Evolutionary conservation across 2,888 invertebrate species (phyloP).

Genomic region (Tipula unca): DNA sequence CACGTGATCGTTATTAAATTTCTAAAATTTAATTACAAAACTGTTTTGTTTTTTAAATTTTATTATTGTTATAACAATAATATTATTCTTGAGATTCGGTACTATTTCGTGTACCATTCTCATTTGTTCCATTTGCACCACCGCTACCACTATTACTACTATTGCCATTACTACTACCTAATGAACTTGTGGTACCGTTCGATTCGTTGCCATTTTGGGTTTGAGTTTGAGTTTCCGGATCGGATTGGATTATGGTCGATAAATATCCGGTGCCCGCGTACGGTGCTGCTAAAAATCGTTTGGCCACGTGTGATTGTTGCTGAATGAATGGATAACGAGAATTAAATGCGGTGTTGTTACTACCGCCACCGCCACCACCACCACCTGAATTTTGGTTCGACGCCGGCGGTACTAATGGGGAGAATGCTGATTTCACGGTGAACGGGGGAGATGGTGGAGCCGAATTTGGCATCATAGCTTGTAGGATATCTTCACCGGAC

Average conservation of each 20-base stretch:
- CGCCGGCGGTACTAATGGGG: conserved; percentile 54
- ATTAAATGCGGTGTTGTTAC: background rate
- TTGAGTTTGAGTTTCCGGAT: conserved; percentile 30
- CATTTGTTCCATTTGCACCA: conserved; percentile 8
- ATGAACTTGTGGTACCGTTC: conserved; percentile 36
- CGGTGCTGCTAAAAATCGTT: conserved; percentile 72
- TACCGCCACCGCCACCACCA: conserved; percentile 31
- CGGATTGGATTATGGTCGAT: conserved; percentile 59
- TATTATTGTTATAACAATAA: background rate
- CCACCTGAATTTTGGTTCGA: conserved; percentile 34
- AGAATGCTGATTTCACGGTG: conserved; percentile 60
- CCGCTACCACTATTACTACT: conserved; percentile 18
- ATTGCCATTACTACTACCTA: conserved; percentile 19
- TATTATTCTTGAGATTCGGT: conserved; percentile 40
- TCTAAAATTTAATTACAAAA: background rate
- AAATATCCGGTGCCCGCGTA: conserved; percentile 77
- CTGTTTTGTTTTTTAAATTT: background rate
- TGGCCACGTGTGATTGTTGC: conserved; percentile 51
- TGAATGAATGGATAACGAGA: conserved; percentile 38
- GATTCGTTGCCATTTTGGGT: conserved; percentile 35
- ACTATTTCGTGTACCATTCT: conserved; percentile 34
- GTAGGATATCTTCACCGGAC: conserved; percentile 47
- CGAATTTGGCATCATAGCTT: conserved; percentile 27
- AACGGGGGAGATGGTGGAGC: conserved; percentile 37
- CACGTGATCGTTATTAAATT: background rate